A percentile compares a stretch with the other conserved stretches of the same genome.
phyloP scores from a whole-genome alignment of 2,888 invertebrate species.

The Acleris sparsana region DNA sequence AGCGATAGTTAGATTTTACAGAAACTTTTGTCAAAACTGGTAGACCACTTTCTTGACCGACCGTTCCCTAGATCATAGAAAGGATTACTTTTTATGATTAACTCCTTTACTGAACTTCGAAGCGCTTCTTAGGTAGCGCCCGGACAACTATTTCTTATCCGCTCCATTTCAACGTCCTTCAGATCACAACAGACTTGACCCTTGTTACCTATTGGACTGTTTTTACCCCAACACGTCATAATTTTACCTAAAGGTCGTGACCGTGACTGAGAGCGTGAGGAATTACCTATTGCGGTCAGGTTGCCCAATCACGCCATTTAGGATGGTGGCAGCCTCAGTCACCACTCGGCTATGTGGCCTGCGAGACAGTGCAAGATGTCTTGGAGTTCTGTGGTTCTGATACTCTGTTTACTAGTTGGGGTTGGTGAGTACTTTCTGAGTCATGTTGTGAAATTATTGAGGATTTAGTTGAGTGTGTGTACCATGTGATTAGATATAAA shows the following conservation, averaged over 20 bases:
- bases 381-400: constrained; percentile 8
- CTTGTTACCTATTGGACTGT: constrained; percentile 4
- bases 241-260: constrained; percentile 59
- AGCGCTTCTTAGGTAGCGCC: no score
- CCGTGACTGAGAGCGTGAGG: constrained; percentile 66
- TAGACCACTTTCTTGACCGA: no score
- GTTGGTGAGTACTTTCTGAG: constrained; percentile 50
- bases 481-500: not conserved
- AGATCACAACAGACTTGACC: not conserved
- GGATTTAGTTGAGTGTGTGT: not conserved
- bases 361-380: constrained; percentile 39
- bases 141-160: no score
- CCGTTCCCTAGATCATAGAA: no score
- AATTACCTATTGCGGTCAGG: constrained; percentile 62
- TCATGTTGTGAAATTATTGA: constrained; percentile 4
- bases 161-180: no score
- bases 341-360: constrained; percentile 45
- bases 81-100: no score
- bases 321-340: constrained; percentile 49
- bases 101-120: no score
- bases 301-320: constrained; percentile 53
- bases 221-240: constrained; percentile 17
- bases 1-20: no score
- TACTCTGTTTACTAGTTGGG: constrained; percentile 42
- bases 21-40: no score